Conservation (phyloP, 1,140 invertebrate species). For the Pectinophora gossypiella region DNA sequence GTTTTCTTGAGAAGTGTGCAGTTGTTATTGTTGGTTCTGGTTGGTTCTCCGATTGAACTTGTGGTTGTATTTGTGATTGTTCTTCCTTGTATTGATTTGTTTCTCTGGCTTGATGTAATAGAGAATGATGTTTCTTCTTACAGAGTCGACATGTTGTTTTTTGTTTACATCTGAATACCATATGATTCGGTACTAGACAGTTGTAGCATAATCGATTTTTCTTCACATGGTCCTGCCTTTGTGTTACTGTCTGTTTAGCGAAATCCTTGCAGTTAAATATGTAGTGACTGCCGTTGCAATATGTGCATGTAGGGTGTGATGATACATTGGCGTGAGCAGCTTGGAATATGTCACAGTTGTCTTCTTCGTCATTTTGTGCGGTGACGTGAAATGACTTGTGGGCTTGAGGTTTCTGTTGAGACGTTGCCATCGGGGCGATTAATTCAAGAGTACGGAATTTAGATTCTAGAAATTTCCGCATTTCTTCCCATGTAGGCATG, state of each 20-base stretch:
- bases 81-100: constrained; percentile 4
- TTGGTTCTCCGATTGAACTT: not conserved
- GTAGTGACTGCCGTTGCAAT: constrained; percentile 18
- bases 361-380: constrained; percentile 4
- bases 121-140: constrained; percentile 22
- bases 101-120: constrained; percentile 16
- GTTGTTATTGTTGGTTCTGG: constrained; percentile 9
- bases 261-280: constrained; percentile 21
- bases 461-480: constrained; percentile 24
- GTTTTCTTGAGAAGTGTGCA: constrained; percentile 17
- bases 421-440: constrained; percentile 11
- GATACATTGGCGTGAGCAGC: constrained; percentile 5
- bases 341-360: not conserved
- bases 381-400: constrained; percentile 15
- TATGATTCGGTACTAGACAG: constrained; percentile 24
- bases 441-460: constrained; percentile 31
- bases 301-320: constrained; percentile 10
- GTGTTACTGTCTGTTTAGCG: constrained; percentile 14
- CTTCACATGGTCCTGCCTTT: constrained; percentile 18
- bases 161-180: constrained; percentile 19
- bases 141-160: constrained; percentile 24
- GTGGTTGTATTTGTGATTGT: constrained; percentile 1
- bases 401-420: constrained; percentile 7
- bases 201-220: constrained; percentile 22
- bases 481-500: constrained; percentile 20